These are phyloP conservation scores for Xenopus tropicalis DNA, from an alignment of 2,113 vertebrate species.

Conservation along the genomic window UCB_Xtro_10.0 CM004447.2:78109001-78109500, in stretches of 20 bases:
- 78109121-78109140: neutral
- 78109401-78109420: too few species aligned
- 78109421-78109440: too few species aligned
- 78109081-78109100: neutral
- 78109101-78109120: neutral
- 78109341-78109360: too few species aligned
- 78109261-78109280: conserved; percentile 12
- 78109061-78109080: too few species aligned
- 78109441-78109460: too few species aligned
- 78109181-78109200: conserved; percentile 38
- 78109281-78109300: neutral
- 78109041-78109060: neutral
- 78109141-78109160: neutral
- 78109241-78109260: conserved; percentile 30
- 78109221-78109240: conserved; percentile 37
- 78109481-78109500: too few species aligned
- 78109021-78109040: neutral
- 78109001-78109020: neutral
- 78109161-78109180: neutral
- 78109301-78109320: too few species aligned
- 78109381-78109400: too few species aligned
- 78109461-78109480: too few species aligned
- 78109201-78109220: conserved; percentile 9
- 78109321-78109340: too few species aligned
- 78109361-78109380: too few species aligned